Evolutionary conservation across 2,797 vertebrate species (phyloP).

Genomic region (Euthynnus affinis): DNA sequence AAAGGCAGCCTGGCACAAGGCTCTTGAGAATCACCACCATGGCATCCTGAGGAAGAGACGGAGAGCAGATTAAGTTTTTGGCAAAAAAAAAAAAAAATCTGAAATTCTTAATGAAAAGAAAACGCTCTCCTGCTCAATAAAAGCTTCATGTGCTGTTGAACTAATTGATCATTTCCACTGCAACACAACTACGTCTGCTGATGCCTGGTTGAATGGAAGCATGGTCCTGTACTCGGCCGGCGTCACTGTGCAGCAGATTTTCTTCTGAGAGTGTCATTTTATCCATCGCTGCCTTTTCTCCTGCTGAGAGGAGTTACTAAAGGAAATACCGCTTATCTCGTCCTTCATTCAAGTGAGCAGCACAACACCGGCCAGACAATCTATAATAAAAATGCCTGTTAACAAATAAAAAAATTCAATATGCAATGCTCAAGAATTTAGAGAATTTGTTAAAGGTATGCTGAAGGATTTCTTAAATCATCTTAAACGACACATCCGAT

Average conservation of each 20-base stretch:
- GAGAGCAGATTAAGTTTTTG: conserved; percentile 9
- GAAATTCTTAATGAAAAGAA: not conserved
- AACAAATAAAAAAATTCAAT: not conserved
- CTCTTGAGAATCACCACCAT: conserved; percentile 95
- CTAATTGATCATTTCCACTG: conserved; percentile 9
- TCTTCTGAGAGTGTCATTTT: conserved; percentile 27
- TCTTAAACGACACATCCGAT: conserved; percentile 58
- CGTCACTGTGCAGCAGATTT: conserved; percentile 1
- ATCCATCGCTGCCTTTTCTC: conserved; percentile 25
- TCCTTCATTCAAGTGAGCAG: conserved; percentile 15
- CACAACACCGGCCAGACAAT: not conserved
- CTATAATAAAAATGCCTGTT: not conserved
- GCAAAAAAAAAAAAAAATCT: not conserved
- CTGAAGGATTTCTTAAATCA: conserved; percentile 26
- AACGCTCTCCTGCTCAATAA: conserved; percentile 18
- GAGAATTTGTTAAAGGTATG: conserved; percentile 32
- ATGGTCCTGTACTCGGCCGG: conserved; percentile 4
- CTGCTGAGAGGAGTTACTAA: conserved; percentile 18
- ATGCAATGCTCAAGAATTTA: not conserved
- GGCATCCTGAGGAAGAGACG: conserved; percentile 86
- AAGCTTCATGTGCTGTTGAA: conserved; percentile 8
- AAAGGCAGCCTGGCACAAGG: conserved; percentile 91
- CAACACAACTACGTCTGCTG: not conserved
- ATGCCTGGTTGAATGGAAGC: conserved; percentile 3
- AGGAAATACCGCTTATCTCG: conserved; percentile 41